Evolutionary conservation across 2,888 invertebrate species (phyloP).

Genomic region (Macaria liturata): DNA sequence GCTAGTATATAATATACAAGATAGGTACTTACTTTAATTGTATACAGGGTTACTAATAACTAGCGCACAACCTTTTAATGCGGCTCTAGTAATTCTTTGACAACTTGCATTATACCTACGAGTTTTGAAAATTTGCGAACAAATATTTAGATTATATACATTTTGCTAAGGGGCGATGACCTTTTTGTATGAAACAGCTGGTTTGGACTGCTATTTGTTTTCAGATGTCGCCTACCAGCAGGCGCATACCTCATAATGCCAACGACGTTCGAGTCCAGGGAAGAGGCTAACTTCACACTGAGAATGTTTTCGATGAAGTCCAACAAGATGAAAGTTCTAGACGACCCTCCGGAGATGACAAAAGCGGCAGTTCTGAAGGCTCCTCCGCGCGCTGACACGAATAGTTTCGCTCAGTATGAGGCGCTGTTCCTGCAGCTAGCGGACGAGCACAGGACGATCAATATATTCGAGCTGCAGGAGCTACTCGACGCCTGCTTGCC

Average conservation of each 20-base stretch:
- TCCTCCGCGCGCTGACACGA: slow-evolving; percentile 86
- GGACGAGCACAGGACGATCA: slow-evolving; percentile 94
- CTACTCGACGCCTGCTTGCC: slow-evolving; percentile 94
- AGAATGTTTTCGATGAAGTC: slow-evolving; percentile 91
- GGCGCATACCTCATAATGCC: slow-evolving; percentile 94
- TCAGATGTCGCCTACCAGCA: slow-evolving; percentile 89
- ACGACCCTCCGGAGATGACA: slow-evolving; percentile 86
- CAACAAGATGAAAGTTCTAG: slow-evolving; percentile 88
- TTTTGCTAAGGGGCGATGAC: too few relatives aligned
- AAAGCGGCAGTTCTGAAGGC: slow-evolving; percentile 91
- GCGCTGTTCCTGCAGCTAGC: slow-evolving; percentile 94
- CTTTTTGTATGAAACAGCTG: too few relatives aligned
- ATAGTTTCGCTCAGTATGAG: slow-evolving; percentile 93
- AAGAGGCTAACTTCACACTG: slow-evolving; percentile 94
- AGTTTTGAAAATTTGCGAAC: too few relatives aligned
- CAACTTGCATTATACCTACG: too few relatives aligned
- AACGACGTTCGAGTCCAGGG: slow-evolving; percentile 95
- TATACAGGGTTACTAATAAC: too few relatives aligned
- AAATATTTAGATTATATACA: too few relatives aligned
- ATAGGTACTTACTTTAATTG: too few relatives aligned
- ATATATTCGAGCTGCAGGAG: slow-evolving; percentile 95
- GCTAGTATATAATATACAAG: too few relatives aligned
- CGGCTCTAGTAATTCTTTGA: too few relatives aligned
- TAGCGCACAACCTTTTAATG: too few relatives aligned
- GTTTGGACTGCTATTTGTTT: slow-evolving; percentile 39